Percentiles rank a stretch among this genome's conserved stretches.
phyloP scores from a whole-genome alignment of 2,888 invertebrate genomes.

The Agonopterix subpropinquella region DNA sequence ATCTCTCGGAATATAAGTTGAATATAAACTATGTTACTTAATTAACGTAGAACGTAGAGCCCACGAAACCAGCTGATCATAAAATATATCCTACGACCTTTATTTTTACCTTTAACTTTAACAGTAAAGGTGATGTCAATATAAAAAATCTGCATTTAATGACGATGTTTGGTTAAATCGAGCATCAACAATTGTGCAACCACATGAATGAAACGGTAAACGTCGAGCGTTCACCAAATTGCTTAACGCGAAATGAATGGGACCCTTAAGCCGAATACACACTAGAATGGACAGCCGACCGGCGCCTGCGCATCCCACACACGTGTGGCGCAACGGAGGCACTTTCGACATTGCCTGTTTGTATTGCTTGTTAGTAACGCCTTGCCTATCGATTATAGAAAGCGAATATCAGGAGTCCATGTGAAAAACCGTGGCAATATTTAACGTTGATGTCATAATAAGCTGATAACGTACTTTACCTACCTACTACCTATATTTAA shows the following conservation, averaged over 20 bases:
- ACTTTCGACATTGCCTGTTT: slow-evolving; percentile 66
- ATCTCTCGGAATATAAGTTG: too few species aligned
- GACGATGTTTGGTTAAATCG: slow-evolving; percentile 33
- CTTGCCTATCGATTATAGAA: slow-evolving; percentile 56
- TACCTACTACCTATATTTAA: slow-evolving; percentile 14
- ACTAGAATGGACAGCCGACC: slow-evolving; percentile 41
- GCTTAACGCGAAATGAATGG: slow-evolving; percentile 72
- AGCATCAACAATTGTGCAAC: slow-evolving; percentile 49
- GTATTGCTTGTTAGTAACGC: slow-evolving; percentile 56
- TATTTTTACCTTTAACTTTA: too few species aligned
- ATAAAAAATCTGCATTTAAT: not conserved
- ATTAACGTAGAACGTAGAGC: too few species aligned
- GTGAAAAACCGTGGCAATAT: slow-evolving; percentile 29
- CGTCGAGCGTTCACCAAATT: slow-evolving; percentile 65
- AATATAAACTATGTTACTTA: too few species aligned
- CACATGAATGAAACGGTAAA: slow-evolving; percentile 66
- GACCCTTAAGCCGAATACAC: slow-evolving; percentile 55
- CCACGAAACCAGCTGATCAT: too few species aligned
- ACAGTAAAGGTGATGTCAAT: too few species aligned
- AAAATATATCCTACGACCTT: too few species aligned
- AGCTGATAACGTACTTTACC: slow-evolving; percentile 4
- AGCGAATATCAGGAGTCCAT: slow-evolving; percentile 42
- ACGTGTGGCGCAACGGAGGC: slow-evolving; percentile 70
- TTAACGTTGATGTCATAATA: slow-evolving; percentile 29
- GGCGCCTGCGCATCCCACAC: slow-evolving; percentile 72